phyloP scores from a whole-genome alignment of 2,888 invertebrate species.

The Erannis defoliaria region DNA sequence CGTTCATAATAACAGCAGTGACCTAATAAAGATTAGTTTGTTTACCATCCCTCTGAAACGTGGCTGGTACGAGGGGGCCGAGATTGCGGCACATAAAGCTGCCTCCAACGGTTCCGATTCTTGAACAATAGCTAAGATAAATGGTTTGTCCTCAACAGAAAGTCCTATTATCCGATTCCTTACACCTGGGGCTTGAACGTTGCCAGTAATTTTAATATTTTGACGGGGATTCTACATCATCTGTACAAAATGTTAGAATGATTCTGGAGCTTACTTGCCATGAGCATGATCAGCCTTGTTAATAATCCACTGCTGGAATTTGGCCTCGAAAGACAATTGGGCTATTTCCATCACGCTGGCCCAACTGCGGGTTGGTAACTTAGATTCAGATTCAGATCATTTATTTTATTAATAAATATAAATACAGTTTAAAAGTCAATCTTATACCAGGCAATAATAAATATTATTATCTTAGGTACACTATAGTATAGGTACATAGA shows the following conservation, averaged over 20 bases:
- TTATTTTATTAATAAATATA: too few relatives aligned
- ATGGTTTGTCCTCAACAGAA: conserved; percentile 55
- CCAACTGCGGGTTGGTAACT: too few relatives aligned
- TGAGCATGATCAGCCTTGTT: too few relatives aligned
- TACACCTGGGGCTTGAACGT: conserved; percentile 54
- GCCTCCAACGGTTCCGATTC: conserved; percentile 27
- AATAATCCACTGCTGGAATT: too few relatives aligned
- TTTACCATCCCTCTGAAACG: conserved; percentile 47
- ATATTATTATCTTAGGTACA: too few relatives aligned
- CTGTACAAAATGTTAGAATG: background rate
- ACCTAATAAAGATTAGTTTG: conserved; percentile 47
- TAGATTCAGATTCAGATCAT: too few relatives aligned
- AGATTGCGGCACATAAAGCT: conserved; percentile 52
- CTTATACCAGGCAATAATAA: too few relatives aligned
- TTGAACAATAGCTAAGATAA: conserved; percentile 65
- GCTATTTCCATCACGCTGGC: too few relatives aligned
- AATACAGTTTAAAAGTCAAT: too few relatives aligned
- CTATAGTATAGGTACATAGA: too few relatives aligned
- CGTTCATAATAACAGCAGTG: conserved; percentile 19
- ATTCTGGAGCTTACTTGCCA: too few relatives aligned
- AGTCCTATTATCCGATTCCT: conserved; percentile 54
- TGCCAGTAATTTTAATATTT: conserved; percentile 16
- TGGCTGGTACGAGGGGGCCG: conserved; percentile 55
- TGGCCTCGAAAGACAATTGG: too few relatives aligned
- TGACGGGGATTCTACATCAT: background rate